Evolutionary conservation across 2,888 invertebrate genomes (phyloP), one percentile per base, ranked within the genome.

Genomic region (Pimpla rufipes): DNA sequence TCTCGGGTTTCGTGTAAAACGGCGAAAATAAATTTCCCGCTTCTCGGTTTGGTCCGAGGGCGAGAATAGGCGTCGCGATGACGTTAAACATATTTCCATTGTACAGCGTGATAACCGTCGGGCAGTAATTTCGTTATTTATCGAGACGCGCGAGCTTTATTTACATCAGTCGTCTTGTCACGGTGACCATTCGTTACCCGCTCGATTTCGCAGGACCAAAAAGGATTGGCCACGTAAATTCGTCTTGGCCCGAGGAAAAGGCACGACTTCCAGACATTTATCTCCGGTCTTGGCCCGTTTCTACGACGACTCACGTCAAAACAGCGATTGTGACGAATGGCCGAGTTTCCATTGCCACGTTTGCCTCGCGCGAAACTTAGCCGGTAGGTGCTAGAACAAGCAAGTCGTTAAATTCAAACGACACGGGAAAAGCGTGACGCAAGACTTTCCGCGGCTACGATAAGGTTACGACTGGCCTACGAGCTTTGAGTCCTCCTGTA

Each of bases 241-340:
- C 57, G 67, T 76, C 21, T n/a, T 10, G 47, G 29, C n/a, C 35
- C 37, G 16, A 47, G 35, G 57, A 50, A 68, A 77, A 68, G 47
- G 23, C 77, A 77, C 77, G 77, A 59, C 68, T 77, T 21, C 37
- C 42, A 37, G 68, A 68, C 68, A 67, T 77, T 77, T 77, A 77
- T 77, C 68, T 68, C 13, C 23, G 68, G 18, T 77, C 59, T 68
- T 77, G 68, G 50, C 59, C 29, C 68, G 59, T 68, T 68, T 40
- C 37, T 11, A 59, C 77, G 68, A 77, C 59, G 68, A 77, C 68
- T 77, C 59, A 77, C 77, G 77, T 68, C 77, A 68, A 77, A 68
- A 77, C 68, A 77, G 21, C 47, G 23, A 50, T 45, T 11, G 68
- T 68, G 68, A 77, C 59, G 77, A 13, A 68, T 59, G n/a, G 35